Conservation (phyloP, 1,140 invertebrate genomes). For the Diorhabda elongata region DNA sequence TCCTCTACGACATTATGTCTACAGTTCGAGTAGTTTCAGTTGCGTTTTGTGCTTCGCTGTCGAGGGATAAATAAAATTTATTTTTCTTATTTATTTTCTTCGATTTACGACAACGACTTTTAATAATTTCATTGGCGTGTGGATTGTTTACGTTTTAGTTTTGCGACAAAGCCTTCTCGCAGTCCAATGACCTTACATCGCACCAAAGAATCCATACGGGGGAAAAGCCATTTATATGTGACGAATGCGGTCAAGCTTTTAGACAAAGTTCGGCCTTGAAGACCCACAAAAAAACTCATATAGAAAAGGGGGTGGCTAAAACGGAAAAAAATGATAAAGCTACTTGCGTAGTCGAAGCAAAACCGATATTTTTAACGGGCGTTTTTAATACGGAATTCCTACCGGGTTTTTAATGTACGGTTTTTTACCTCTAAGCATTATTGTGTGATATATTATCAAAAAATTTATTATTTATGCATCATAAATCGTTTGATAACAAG, state of each 20-base stretch:
- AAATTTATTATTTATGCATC: no score
- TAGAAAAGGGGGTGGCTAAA: slow-evolving; percentile 14
- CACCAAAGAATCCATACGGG: slow-evolving; percentile 80
- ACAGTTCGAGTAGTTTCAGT: no score
- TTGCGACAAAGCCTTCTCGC: slow-evolving; percentile 51
- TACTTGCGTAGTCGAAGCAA: background rate
- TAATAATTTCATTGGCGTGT: no score
- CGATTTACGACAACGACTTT: no score
- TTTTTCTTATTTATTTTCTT: no score
- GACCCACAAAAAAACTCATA: slow-evolving; percentile 62
- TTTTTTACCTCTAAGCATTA: no score
- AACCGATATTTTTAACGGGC: slow-evolving; percentile 10
- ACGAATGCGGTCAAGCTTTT: slow-evolving; percentile 74
- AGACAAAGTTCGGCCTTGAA: slow-evolving; percentile 62
- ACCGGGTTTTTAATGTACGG: slow-evolving; percentile 4
- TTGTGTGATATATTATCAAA: no score
- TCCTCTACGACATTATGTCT: no score
- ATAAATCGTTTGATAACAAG: no score
- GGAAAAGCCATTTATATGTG: slow-evolving; percentile 78
- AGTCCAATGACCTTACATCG: slow-evolving; percentile 50
- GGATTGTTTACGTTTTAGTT: slow-evolving; percentile 29
- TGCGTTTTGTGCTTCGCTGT: no score
- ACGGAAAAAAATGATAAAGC: slow-evolving; percentile 7
- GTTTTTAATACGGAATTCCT: slow-evolving; percentile 10
- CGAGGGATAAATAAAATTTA: no score